A percentile compares a stretch with the other conserved stretches of the same genome.
Conservation (phyloP, 2,888 invertebrate genomes). For the Pyrrhia umbra region DNA sequence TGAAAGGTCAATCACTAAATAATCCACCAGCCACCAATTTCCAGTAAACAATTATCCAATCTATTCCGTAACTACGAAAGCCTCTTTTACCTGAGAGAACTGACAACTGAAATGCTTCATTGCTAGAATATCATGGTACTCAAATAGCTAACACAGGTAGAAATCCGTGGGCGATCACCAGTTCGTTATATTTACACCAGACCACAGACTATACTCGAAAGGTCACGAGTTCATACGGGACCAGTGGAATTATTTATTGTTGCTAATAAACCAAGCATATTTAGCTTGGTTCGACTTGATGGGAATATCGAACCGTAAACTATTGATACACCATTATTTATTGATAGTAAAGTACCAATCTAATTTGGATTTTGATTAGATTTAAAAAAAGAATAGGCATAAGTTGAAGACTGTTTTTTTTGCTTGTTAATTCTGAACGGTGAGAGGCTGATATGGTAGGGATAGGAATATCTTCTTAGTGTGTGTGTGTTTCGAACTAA, state of each 20-base stretch:
- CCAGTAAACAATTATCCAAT: too few relatives aligned
- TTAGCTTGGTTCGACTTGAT: not conserved
- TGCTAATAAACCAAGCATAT: conserved; percentile 3
- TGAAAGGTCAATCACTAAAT: not conserved
- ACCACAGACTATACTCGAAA: conserved; percentile 26
- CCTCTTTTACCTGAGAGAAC: not conserved
- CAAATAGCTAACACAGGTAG: conserved; percentile 20
- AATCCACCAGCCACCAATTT: too few relatives aligned
- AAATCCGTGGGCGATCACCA: conserved; percentile 34
- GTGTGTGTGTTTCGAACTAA: too few relatives aligned
- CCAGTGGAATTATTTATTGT: conserved; percentile 27
- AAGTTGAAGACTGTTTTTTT: too few relatives aligned
- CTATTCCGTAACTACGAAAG: too few relatives aligned
- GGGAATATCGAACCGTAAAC: not conserved
- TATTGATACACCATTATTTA: not conserved
- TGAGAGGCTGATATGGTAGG: too few relatives aligned
- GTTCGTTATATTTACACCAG: conserved; percentile 38
- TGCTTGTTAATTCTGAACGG: too few relatives aligned
- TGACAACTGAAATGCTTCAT: not conserved
- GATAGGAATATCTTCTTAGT: too few relatives aligned
- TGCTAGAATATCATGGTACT: conserved; percentile 7
- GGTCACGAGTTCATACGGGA: conserved; percentile 32
- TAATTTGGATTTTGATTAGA: too few relatives aligned
- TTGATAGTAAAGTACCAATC: too few relatives aligned
- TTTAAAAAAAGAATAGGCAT: too few relatives aligned